Conservation (phyloP, 2,113 vertebrate genomes). For the Menura novaehollandiae region DNA sequence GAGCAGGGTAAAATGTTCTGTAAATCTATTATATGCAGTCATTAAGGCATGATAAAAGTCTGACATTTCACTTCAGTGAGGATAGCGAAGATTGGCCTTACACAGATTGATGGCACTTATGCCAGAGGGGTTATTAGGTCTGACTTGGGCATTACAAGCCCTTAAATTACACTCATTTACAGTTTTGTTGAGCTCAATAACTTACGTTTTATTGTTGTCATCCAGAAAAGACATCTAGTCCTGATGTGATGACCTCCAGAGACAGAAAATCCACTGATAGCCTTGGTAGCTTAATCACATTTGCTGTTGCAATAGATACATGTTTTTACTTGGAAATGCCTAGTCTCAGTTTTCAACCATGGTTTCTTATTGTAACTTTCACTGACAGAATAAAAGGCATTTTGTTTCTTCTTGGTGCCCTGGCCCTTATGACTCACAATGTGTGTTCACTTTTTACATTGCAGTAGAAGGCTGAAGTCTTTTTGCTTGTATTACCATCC, state of each 20-base stretch:
- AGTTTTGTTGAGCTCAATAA: neutral
- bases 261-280: neutral
- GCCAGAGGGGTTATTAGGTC: neutral
- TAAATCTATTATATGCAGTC: neutral
- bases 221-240: neutral
- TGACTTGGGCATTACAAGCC: neutral
- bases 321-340: neutral
- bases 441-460: neutral
- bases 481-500: neutral
- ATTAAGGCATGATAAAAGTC: neutral
- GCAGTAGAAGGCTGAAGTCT: neutral
- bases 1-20: neutral
- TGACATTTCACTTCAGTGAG: neutral
- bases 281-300: neutral
- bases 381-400: neutral
- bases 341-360: neutral
- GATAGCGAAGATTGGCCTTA: neutral
- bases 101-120: neutral
- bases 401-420: neutral
- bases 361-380: neutral
- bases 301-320: neutral
- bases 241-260: neutral
- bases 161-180: neutral
- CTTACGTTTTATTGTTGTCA: neutral
- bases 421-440: neutral